Base-by-base conservation (phyloP, 2,797 vertebrate genomes). In the Dendrocincla fuliginosa region DNA sequence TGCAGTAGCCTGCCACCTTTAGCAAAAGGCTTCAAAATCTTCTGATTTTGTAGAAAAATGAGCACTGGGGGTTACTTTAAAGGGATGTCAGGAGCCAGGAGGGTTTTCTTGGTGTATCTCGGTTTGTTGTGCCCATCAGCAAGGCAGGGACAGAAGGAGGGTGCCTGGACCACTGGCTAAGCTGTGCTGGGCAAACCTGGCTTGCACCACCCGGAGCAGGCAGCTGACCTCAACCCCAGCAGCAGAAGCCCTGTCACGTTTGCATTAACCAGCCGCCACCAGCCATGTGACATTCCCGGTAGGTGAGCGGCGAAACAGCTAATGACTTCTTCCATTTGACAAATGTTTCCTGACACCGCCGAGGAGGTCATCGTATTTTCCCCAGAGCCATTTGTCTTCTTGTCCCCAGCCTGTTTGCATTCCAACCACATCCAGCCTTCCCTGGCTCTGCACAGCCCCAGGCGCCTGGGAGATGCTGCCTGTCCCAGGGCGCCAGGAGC, bases 241-340 rank as follows among this genome's bases (percentile, higher is more conserved):
- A 63, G 60, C 46, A 56, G 52, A 24, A 83, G 35, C 57, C 27
- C 69, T 47, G 60, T 16, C 74, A 73, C 60, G 28, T 70, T 60
- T 76, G 78, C 60, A 8, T 82, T 81, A 82, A 55, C 24, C 63
- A 37, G 35, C 81, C 15, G 0, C 61, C 75, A 61, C 59, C 83
- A 41, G 76, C 1, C 6, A 73, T 10, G 42, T 11, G 55, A 37
- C 0, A 0, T 30, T 90, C 46, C 57, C 0, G 1, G 19, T 55
- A 92, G 42, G 63, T 69, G 80, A 87, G 59, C 5, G 1, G 57
- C 5, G 1, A 49, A 70, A 81, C 53, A 81, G 86, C 81, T 89
- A 81, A 89, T 71, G 78, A 39, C 75, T 89, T 84, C 60, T 92
- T 90, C 91, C 91, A 37, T 47, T 55, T 94, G 81, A 90, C 87